Conservation (phyloP, 2,797 vertebrate genomes). For the Coregonus suidteri region DNA sequence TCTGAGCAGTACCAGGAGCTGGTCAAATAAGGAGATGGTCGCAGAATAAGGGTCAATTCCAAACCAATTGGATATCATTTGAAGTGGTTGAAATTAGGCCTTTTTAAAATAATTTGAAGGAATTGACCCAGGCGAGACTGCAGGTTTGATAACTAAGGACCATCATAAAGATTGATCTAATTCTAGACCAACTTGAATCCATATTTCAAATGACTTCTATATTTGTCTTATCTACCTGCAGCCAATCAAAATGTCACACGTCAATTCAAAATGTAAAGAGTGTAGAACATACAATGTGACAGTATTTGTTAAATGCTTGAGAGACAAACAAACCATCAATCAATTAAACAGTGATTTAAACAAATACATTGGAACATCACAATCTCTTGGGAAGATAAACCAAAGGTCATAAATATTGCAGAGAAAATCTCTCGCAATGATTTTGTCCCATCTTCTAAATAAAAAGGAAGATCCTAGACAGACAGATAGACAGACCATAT, state of each 20-base stretch:
- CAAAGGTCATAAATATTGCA: slow-evolving; percentile 1
- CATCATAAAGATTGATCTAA: neutral
- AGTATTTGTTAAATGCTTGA: neutral
- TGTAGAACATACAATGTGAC: neutral
- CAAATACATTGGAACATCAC: neutral
- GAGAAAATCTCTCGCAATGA: too few species aligned
- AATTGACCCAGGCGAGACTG: neutral
- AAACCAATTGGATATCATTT: neutral
- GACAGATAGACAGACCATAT: slow-evolving; percentile 26
- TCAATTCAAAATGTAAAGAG: neutral
- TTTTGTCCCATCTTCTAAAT: slow-evolving; percentile 27
- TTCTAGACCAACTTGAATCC: neutral
- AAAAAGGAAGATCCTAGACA: slow-evolving; percentile 21
- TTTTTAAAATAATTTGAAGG: neutral
- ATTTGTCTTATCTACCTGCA: neutral
- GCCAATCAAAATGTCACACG: neutral
- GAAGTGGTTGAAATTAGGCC: neutral
- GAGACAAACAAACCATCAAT: neutral
- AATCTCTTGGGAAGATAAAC: slow-evolving; percentile 2
- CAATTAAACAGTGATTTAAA: neutral
- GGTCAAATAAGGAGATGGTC: slow-evolving; percentile 68
- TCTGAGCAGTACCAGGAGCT: slow-evolving; percentile 89
- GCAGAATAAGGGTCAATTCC: neutral
- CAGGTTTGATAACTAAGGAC: neutral
- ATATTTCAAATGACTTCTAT: neutral